Base-by-base conservation (phyloP, 2,888 invertebrate species). In the Apodemia hepburni region DNA sequence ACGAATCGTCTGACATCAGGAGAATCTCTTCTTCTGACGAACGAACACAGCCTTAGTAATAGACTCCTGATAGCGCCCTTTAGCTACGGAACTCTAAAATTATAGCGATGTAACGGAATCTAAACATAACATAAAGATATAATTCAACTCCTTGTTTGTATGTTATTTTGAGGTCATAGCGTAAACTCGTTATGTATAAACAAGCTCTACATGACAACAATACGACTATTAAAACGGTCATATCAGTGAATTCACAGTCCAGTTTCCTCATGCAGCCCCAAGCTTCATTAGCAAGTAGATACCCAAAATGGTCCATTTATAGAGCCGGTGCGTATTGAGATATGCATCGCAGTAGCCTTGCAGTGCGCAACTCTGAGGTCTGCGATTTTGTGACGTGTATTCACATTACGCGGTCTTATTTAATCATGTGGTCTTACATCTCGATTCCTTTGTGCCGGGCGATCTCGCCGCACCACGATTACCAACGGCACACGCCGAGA, bases 281-380 rank as follows among this genome's bases (percentile, higher is more conserved):
- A 74, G 80, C 84, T 90, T 89, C 90, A 90, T 90, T 91, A 90
- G 87, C 85, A 87, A 88, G 84, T 83, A 83, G 87, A 88, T 88
- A 84, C 85, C 89, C 87, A 84, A 90, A 90, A 89, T 86, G 83
- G 85, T 75, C 85, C 85, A 87, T 88, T 88, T 88, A 85, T 84
- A 84, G 84, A 84, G 84, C 80, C 83, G 75, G 84, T 84, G 83
- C 78, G 79, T 82, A 69, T 67, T 69, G 67, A 85, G 90, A 90
- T 91, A 90, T 87, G 87, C 81, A 91, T 91, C 90, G 75, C 79
- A 69, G 77, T 82, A 80, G 82, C 80, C 79, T 79, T 82, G 83
- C 82, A 81, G 73, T 73, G 78, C 73, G 72, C 73, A 71, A 66
- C 73, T 69, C 74, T 69, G 78, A 78, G 81, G 77, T 72, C 77